Evolutionary conservation across 2,888 invertebrate species (phyloP), one percentile per base, ranked within the genome.

Genomic region (Dasysyrphus tricinctus): DNA sequence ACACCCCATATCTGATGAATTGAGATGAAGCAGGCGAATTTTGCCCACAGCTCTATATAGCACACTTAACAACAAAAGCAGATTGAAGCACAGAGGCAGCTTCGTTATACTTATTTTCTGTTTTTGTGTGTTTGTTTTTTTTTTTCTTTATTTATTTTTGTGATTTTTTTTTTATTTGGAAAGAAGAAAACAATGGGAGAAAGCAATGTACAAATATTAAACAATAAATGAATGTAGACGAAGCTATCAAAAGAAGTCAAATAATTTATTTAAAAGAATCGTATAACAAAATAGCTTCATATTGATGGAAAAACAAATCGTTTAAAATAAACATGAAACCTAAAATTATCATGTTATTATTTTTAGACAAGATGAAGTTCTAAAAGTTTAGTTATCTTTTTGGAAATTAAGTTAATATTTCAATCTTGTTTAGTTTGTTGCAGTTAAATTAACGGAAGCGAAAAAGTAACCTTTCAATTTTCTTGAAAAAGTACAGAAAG

Each of bases 11-110:
- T 47, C 44, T 44, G 32, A 51, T 24, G 29, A 32, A 67, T 37
- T 34, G 37, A 24, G 29, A 29, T 24, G 39, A 37, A 24, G 29
- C 39, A 29, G 16, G 0, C 39, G 42, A 51, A 42, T 65, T 47
- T 19, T 16, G 19, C 67, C 49, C 37, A n/a, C n/a, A 65, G 47
- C 54, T 51, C 9, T 57, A 19, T 34, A 16, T 37, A 37, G 37
- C 63, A 74, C 57, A 75, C 63, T 77, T 73, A 77, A 76, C 67
- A 81, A 76, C 77, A 77, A 82, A 79, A 78, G 63, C 61, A 74
- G 59, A 69, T 69, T 69, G 54, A 69, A 39, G 54, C 49, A 70
- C 49, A 70, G 61, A 61, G 8, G 44, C 67, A 47, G n/a, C 14
- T n/a, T 54, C 16, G 6, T 54, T 3, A 56, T 56, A 57, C 19